These are phyloP conservation scores for Clarias laeviceps DNA, from an alignment of 2,797 vertebrate genomes.

Conservation along the genomic window DNA sequence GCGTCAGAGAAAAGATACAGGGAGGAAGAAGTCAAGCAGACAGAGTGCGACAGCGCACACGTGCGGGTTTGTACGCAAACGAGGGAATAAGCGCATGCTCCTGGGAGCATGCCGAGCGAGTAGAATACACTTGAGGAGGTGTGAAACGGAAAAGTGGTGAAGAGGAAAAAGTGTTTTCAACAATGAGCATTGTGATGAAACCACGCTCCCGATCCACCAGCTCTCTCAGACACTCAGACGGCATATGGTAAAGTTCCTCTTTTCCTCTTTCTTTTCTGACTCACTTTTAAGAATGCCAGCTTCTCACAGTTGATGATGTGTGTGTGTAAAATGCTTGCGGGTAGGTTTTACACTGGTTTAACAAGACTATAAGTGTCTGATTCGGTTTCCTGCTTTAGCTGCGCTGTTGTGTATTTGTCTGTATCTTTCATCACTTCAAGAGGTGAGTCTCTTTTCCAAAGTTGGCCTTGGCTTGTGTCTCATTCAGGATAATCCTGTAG, in stretches of 20 bases:
- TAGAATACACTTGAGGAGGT: conserved; percentile 2
- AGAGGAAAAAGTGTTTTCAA: conserved; percentile 37
- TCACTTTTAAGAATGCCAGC: not conserved
- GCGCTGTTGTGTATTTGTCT: not conserved
- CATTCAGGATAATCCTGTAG: not conserved
- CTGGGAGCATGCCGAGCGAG: conserved; percentile 4
- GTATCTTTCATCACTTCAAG: not conserved
- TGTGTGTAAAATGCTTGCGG: not conserved
- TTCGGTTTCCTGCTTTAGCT: not conserved
- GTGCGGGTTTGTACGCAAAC: not conserved
- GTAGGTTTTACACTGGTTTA: not conserved
- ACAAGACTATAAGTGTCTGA: not conserved
- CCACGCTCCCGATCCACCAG: conserved; percentile 85
- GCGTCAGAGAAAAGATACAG: conserved; percentile 25
- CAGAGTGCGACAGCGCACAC: not conserved
- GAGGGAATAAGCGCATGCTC: conserved; percentile 28
- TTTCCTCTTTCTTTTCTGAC: not conserved
- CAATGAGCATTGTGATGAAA: conserved; percentile 88
- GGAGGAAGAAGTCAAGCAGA: conserved; percentile 26
- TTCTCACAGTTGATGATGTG: not conserved
- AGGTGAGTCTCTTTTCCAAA: not conserved
- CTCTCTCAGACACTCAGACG: conserved; percentile 80
- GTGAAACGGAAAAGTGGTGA: not conserved
- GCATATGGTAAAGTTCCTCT: conserved; percentile 77
- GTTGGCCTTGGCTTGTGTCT: conserved; percentile 5